Conservation (phyloP, 2,113 vertebrate genomes). For the Macaca fascicularis region DNA sequence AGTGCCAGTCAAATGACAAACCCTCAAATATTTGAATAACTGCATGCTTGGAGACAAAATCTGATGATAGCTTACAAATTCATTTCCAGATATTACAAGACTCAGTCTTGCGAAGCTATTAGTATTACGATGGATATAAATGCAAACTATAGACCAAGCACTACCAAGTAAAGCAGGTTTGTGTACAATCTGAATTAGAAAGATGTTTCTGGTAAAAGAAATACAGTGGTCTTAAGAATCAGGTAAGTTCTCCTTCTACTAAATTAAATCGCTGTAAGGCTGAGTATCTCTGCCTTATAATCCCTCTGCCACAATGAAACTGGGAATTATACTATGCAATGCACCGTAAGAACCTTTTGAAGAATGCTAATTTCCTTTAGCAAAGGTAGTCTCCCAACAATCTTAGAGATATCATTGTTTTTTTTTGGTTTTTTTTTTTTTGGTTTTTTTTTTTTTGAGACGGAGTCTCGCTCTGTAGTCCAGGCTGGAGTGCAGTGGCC, state of each 20-base stretch:
- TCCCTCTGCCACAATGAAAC: neutral
- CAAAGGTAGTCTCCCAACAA: neutral
- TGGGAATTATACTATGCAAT: neutral
- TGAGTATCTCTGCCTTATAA: neutral
- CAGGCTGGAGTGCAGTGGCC: too few relatives aligned
- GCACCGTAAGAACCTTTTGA: neutral
- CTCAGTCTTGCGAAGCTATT: neutral
- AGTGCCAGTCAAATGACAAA: neutral
- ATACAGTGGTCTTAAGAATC: neutral
- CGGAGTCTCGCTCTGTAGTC: too few relatives aligned
- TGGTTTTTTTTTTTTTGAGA: too few relatives aligned
- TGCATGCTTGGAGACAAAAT: constrained; percentile 19
- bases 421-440: too few relatives aligned
- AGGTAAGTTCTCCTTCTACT: neutral
- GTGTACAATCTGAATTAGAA: neutral
- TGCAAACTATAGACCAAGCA: neutral
- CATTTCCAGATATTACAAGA: constrained; percentile 2
- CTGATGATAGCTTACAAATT: neutral
- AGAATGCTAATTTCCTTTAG: neutral
- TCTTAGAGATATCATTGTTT: neutral
- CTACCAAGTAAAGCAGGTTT: neutral
- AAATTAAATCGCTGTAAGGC: neutral
- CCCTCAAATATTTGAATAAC: constrained; percentile 34
- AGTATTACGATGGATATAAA: neutral
- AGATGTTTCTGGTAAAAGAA: neutral